These are phyloP conservation scores for Calephelis virginiensis DNA, from an alignment of 1,140 invertebrate genomes.

Conservation along the genomic window DNA sequence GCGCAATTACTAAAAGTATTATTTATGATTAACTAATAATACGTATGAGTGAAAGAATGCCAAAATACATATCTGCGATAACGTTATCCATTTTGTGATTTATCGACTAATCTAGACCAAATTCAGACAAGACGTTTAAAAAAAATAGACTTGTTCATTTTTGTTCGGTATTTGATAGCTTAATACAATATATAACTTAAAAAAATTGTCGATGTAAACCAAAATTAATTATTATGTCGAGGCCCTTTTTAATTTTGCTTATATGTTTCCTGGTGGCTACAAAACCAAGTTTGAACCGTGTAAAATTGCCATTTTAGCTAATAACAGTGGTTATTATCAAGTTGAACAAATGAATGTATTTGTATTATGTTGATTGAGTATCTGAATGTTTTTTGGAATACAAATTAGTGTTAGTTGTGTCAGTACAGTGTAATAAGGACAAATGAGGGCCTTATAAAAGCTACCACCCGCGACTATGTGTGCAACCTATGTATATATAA, in stretches of 20 bases:
- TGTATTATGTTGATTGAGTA: not conserved
- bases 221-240: not conserved
- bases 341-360: conserved; percentile 6
- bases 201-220: too few species aligned
- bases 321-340: not conserved
- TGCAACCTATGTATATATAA: not conserved
- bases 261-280: not conserved
- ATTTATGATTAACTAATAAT: too few species aligned
- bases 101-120: too few species aligned
- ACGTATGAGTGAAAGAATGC: too few species aligned
- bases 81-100: too few species aligned
- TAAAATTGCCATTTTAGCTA: not conserved
- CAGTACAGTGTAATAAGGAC: not conserved
- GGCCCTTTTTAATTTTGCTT: not conserved
- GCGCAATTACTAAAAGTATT: too few species aligned
- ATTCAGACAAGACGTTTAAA: too few species aligned
- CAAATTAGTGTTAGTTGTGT: not conserved
- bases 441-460: not conserved
- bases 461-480: not conserved
- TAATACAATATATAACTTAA: too few species aligned
- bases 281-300: not conserved
- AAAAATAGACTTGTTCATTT: too few species aligned
- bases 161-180: too few species aligned
- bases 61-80: too few species aligned
- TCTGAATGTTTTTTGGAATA: conserved; percentile 8